Evolutionary conservation across 2,797 vertebrate genomes (phyloP).

Genomic region (Champsocephalus esox): DNA sequence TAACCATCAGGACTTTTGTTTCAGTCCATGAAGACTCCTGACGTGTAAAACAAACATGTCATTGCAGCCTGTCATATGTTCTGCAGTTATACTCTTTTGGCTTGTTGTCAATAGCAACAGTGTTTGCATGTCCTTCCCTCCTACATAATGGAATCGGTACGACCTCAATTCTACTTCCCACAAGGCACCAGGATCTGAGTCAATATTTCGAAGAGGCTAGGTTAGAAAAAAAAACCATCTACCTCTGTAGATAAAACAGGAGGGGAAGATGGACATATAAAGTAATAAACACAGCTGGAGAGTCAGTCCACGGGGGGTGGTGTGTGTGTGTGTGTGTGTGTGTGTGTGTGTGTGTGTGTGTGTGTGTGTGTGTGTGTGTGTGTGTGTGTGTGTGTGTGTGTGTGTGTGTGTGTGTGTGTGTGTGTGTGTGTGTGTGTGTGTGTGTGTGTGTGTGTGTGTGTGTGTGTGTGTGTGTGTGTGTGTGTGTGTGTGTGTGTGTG

Average conservation of each 20-base stretch:
- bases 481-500: too few relatives aligned
- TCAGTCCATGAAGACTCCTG: constrained; percentile 4
- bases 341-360: too few relatives aligned
- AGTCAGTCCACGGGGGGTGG: too few relatives aligned
- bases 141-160: constrained; percentile 68
- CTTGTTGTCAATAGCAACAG: constrained; percentile 70
- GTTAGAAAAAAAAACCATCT: constrained; percentile 24
- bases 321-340: too few relatives aligned
- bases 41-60: constrained; percentile 1
- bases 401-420: too few relatives aligned
- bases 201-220: constrained; percentile 27
- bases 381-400: too few relatives aligned
- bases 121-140: constrained; percentile 45
- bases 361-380: too few relatives aligned
- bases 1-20: too few relatives aligned
- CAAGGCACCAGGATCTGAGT: constrained; percentile 47
- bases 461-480: too few relatives aligned
- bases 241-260: constrained; percentile 1
- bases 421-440: too few relatives aligned
- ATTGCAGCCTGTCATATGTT: constrained; percentile 18
- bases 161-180: constrained; percentile 58
- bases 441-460: too few relatives aligned
- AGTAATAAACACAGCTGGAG: not conserved
- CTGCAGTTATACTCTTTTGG: constrained; percentile 23
- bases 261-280: not conserved